phyloP scores from a whole-genome alignment of 2,797 vertebrate species.

The Antennarius maculatus region DNA sequence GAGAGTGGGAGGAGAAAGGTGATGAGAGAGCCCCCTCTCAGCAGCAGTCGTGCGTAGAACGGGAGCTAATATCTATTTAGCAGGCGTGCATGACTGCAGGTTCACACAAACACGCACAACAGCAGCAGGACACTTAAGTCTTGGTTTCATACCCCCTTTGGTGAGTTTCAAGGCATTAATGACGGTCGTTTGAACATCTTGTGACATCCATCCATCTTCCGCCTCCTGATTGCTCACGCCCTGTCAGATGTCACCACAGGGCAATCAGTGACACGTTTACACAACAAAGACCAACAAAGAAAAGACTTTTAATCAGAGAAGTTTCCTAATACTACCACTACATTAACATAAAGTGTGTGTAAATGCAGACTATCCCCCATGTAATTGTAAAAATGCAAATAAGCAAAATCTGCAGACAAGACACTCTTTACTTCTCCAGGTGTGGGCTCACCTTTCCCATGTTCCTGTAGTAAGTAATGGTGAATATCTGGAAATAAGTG shows the following conservation, averaged over 20 bases:
- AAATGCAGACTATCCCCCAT: neutral
- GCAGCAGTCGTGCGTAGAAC: conserved; percentile 60
- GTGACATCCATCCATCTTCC: conserved; percentile 35
- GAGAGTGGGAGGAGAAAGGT: conserved; percentile 51
- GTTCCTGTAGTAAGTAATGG: neutral
- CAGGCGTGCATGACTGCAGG: conserved; percentile 46
- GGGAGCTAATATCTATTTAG: conserved; percentile 59
- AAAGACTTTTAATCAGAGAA: neutral
- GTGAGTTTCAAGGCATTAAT: conserved; percentile 46
- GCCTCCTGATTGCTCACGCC: neutral
- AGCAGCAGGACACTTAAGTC: conserved; percentile 22
- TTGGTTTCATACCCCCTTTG: conserved; percentile 26
- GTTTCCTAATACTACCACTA: neutral
- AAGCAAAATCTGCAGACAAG: neutral
- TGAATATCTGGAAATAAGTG: neutral
- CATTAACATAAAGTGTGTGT: neutral
- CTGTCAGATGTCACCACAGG: conserved; percentile 4
- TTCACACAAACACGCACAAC: conserved; percentile 31
- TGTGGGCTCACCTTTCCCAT: neutral
- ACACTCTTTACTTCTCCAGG: neutral
- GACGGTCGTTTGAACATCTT: conserved; percentile 39
- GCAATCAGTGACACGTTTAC: conserved; percentile 3
- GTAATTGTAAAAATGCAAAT: neutral
- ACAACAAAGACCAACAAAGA: neutral
- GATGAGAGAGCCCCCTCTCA: conserved; percentile 62